A percentile compares a stretch with the other conserved stretches of the same genome.
Evolutionary conservation across 2,113 vertebrate genomes (phyloP).

Genomic region (Myrmecophaga tridactyla): DNA sequence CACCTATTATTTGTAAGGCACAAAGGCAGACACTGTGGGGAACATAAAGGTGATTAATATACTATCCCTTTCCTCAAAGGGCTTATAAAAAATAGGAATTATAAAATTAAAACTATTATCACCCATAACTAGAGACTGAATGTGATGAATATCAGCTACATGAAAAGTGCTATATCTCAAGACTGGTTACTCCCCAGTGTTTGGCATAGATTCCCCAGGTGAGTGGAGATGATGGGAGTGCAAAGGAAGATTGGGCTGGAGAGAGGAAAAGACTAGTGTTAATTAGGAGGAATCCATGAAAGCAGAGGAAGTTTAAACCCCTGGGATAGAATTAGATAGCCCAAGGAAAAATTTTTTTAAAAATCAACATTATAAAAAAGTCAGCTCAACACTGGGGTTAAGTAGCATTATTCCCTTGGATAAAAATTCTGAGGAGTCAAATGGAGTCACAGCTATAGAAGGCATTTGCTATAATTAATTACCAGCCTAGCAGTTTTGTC

Average conservation of each 20-base stretch:
- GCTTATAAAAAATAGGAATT: not conserved
- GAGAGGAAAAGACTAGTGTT: not conserved
- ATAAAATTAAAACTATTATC: not conserved
- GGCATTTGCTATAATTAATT: not conserved
- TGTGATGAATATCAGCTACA: not conserved
- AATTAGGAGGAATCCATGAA: not conserved
- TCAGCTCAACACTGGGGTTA: not conserved
- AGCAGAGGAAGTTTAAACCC: not conserved
- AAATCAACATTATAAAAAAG: not conserved
- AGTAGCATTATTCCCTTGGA: not conserved
- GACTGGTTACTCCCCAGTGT: not conserved
- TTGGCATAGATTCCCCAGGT: not conserved
- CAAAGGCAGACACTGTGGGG: not conserved
- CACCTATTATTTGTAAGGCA: not conserved
- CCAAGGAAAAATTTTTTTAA: no score
- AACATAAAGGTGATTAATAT: not conserved
- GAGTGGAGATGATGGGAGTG: not conserved
- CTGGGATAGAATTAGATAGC: not conserved
- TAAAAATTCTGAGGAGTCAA: not conserved
- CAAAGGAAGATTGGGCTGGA: not conserved
- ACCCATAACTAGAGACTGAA: not conserved
- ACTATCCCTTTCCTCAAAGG: not conserved
- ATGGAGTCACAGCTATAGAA: not conserved
- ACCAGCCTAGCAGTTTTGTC: not conserved
- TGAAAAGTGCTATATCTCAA: not conserved